Evolutionary conservation across 2,888 invertebrate genomes (phyloP).

Genomic region (Harpagoxenus sublaevis): DNA sequence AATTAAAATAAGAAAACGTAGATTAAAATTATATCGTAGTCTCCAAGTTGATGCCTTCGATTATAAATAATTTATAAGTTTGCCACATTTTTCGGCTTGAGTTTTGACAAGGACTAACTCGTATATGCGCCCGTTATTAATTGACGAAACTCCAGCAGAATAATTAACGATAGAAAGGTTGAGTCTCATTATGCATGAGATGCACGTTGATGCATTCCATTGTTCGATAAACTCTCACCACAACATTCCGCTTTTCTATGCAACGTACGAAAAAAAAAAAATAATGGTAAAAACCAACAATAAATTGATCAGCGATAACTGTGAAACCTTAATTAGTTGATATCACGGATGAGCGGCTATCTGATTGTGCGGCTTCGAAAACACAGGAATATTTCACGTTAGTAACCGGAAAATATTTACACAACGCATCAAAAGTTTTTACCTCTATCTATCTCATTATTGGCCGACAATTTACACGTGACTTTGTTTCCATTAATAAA

Average conservation of each 20-base stretch:
- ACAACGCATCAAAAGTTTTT: background rate
- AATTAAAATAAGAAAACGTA: background rate
- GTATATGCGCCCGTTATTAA: background rate
- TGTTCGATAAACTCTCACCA: constrained; percentile 11
- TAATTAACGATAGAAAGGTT: constrained; percentile 27
- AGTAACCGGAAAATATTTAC: constrained; percentile 4
- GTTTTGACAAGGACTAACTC: background rate
- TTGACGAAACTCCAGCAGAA: constrained; percentile 1
- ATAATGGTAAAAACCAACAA: background rate
- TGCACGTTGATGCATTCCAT: background rate
- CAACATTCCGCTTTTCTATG: constrained; percentile 1
- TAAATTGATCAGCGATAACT: constrained; percentile 11
- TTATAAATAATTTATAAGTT: background rate
- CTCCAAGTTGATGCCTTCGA: background rate
- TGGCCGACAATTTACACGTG: background rate
- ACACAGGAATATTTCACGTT: background rate
- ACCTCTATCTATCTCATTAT: background rate
- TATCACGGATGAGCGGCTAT: background rate
- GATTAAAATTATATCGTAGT: background rate
- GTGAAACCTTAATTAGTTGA: constrained; percentile 23
- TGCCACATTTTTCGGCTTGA: background rate
- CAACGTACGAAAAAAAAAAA: background rate
- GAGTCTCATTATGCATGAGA: background rate
- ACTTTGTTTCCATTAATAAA: background rate
- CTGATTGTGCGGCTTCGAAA: background rate